These are phyloP conservation scores for Dreissena polymorpha DNA, from an alignment of 1,140 invertebrate species.

Conservation along the genomic window DNA sequence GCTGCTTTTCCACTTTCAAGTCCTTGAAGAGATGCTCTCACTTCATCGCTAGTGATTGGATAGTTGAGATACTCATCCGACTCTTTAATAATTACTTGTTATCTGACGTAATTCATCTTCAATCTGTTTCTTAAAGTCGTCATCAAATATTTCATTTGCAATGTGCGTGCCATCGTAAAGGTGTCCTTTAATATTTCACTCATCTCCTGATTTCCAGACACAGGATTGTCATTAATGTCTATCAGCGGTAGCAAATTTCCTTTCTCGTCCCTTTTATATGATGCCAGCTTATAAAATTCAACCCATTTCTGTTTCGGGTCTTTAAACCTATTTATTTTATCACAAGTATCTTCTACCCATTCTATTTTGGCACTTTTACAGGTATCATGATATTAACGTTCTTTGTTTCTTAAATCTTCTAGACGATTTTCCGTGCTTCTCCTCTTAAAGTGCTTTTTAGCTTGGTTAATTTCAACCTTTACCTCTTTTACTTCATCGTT, in stretches of 20 bases:
- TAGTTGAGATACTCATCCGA: too few species aligned
- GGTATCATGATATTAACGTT: too few species aligned
- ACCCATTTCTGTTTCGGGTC: constrained; percentile 1
- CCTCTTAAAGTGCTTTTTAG: background rate
- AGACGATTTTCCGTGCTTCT: too few species aligned
- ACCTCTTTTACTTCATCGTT: constrained; percentile 15
- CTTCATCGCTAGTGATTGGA: background rate
- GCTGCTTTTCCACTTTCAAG: background rate
- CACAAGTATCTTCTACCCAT: too few species aligned
- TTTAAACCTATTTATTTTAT: too few species aligned
- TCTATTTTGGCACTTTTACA: too few species aligned
- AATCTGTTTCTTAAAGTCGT: background rate
- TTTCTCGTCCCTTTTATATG: background rate
- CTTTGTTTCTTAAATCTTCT: background rate
- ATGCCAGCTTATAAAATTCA: background rate
- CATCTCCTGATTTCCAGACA: background rate
- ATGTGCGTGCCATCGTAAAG: background rate
- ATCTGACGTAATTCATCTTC: background rate
- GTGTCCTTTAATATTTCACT: background rate
- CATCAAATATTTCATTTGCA: background rate
- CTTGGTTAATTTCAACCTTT: constrained; percentile 12
- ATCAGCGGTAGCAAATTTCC: background rate
- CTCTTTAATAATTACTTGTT: background rate
- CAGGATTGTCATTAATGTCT: background rate
- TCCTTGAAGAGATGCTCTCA: background rate